Base-by-base conservation (phyloP, 2,888 invertebrate genomes). In the Orthonychiurus folsomi region DNA sequence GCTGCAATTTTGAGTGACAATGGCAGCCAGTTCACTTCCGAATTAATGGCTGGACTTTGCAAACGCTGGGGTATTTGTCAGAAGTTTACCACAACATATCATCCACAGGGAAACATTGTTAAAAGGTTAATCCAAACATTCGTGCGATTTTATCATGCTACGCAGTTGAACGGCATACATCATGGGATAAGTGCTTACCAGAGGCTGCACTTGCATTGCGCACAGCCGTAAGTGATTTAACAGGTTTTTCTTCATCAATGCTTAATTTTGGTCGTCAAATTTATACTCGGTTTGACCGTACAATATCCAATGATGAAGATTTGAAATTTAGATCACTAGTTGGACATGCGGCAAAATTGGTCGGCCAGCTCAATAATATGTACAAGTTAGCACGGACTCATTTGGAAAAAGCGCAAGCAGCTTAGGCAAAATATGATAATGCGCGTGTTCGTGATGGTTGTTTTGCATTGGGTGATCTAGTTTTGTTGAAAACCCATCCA, bases 41-140 rank as follows among this genome's bases (percentile, higher is more conserved):
- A 54, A 1, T 37, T 63, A 1, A 59, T 37, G 5, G 37, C 37
- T 37, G 37, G 37, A 9, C 37, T 37, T 5, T 37, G 37, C 15
- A 37, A 37, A 37, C 9, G 9, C 9, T 37, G 37, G 37, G 37
- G 37, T 9, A 37, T 37, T 9, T 9, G 15, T 5, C 37, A 37
- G 2, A 61, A 58, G 2, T 60, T 47, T n/a, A 69, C 67, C 1
- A 65, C 71, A 12, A n/a, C 64, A 0, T 70, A 72, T 60, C 66
- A 69, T 20, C 66, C 69, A 0, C 67, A 69, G 26, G n/a, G 61
- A 0, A 37, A 37, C 37, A 37, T 37, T 37, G 37, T 15, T 5
- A 15, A 37, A 15, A 37, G 37, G 37, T 37, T 15, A 37, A 37
- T 37, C 37, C 9, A 37, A 37, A 37, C 37, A 5, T 37, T 37